Evolutionary conservation across 2,888 invertebrate species (phyloP), one percentile per base, ranked within the genome.

Genomic region (Leptopilina myrica): DNA sequence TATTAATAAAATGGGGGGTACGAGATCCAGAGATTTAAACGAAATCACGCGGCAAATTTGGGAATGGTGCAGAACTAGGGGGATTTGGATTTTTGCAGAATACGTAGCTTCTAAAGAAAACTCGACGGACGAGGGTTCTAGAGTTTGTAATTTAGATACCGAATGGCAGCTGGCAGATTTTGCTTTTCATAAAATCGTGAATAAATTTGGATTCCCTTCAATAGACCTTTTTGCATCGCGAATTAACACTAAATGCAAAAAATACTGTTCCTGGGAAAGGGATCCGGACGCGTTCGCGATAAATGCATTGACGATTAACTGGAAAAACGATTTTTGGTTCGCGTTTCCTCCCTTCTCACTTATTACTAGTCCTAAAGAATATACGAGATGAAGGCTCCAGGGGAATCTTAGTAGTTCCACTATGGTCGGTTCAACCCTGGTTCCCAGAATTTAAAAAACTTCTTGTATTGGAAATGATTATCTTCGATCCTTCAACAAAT

Each of bases 401-500:
- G 46, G 66, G 14, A 66, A 40, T 43, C 66, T 43, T 66, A 59
- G n/a, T 59, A 59, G 59, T 59, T 59, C 59, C 59, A 59, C 15
- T 59, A 59, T 59, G 59, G n/a, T n/a, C 59, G n/a, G 59, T 62
- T 8, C 62, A 62, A 20, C 62, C 15, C 15, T 62, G 62, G 62
- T 62, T 66, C 46, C 40, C 49, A 1, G 64, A 40, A 62, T 64
- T 62, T 12, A 15, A 76, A 20, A 20, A 15, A 26, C 26, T 59
- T 12, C 26, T 76, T 6, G 26, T 76, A 7, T 59, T 33, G 11
- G 20, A 26, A 12, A 20, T 33, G 33, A 64, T 64, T 6, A 20
- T 33, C n/a, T 62, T 62, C n/a, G 15, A 62, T 15, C 20, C 20
- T 62, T 62, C 20, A 77, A 26, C 64, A 83, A 43, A 84, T 80